These are phyloP conservation scores for Discoglossus pictus DNA, from an alignment of 2,797 vertebrate genomes.

Conservation along the genomic window DNA sequence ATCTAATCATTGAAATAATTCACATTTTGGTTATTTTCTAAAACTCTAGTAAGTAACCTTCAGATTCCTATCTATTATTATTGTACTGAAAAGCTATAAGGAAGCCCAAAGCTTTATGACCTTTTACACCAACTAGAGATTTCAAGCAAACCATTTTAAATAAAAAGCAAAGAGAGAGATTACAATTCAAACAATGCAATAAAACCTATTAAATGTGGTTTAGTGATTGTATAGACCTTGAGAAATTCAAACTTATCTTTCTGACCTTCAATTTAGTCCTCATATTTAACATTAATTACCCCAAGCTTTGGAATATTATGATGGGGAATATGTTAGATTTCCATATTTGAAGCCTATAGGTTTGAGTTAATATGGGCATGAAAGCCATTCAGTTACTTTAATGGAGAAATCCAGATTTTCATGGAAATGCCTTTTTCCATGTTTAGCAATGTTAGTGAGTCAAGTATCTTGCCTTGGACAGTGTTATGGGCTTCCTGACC, in stretches of 20 bases:
- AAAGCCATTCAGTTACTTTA: slow-evolving; percentile 14
- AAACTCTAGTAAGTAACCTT: too few species aligned
- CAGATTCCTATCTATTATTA: too few species aligned
- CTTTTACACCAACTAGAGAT: not conserved
- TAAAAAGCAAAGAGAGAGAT: too few species aligned
- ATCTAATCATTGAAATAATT: too few species aligned
- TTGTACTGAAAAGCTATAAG: too few species aligned
- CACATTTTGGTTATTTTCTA: too few species aligned
- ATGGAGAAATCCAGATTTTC: slow-evolving; percentile 3
- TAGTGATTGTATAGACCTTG: too few species aligned
- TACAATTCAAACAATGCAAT: too few species aligned
- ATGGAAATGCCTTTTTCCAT: not conserved
- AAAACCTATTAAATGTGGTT: too few species aligned
- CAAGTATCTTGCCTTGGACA: slow-evolving; percentile 9
- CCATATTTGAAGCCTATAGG: slow-evolving; percentile 21
- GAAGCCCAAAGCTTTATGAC: too few species aligned
- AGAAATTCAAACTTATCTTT: not conserved
- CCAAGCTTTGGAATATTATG: too few species aligned
- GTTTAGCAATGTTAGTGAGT: slow-evolving; percentile 1
- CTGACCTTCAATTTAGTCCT: slow-evolving; percentile 15
- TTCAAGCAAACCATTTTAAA: not conserved
- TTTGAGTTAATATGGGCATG: slow-evolving; percentile 11
- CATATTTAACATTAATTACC: slow-evolving; percentile 13
- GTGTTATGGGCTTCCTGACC: slow-evolving; percentile 5
- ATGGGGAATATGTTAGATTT: slow-evolving; percentile 3